Base-by-base conservation (phyloP, 2,797 vertebrate genomes). In the Ctenopoma multispine region DNA sequence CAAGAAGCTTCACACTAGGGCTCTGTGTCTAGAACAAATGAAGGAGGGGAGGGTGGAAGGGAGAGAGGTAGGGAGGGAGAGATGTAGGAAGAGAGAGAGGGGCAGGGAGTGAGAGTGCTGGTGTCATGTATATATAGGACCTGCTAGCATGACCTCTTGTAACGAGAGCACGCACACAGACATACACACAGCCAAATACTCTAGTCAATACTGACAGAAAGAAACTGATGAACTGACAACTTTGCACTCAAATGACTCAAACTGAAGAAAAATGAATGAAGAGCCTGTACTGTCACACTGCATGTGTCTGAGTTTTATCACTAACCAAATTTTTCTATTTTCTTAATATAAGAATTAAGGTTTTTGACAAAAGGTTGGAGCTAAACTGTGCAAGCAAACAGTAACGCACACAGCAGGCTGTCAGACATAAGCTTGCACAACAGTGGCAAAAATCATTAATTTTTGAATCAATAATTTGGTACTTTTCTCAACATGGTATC, bases 1-100 rank as follows among this genome's bases (percentile, higher is more conserved):
- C 80, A 89, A 81, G 81, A 74, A 77, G 81, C 83, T 84, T 72
- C 81, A 88, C 74, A 85, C 87, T 61, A 78, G 81, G 80, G 79
- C 87, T 84, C 83, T 77, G 71, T 87, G 74, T 82, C 78, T 71
- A 84, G 73, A 87, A 86, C 79, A 89, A 85, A 88, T 86, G 80
- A 83, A 86, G 55, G 75, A 57, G 83, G 72, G 78, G 69, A 77
- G 79, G 69, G 56, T 79, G 75, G 36, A n/a, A 76, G 67, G n/a
- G 20, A 74, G 31, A 47, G 77, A 75, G 44, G 24, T 24, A 31
- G 29, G 8, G 60, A 74, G 44, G 12, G 63, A 74, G 54, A 15
- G 76, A 71, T 53, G 15, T 47, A 60, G 62, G 7, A 27, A 56
- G 60, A 31, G 67, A 61, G 50, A 43, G 29, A 40, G 50, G 27